These are phyloP conservation scores for Nasonia vitripennis DNA, from an alignment of 1,140 invertebrate species.

Conservation along the genomic window DNA sequence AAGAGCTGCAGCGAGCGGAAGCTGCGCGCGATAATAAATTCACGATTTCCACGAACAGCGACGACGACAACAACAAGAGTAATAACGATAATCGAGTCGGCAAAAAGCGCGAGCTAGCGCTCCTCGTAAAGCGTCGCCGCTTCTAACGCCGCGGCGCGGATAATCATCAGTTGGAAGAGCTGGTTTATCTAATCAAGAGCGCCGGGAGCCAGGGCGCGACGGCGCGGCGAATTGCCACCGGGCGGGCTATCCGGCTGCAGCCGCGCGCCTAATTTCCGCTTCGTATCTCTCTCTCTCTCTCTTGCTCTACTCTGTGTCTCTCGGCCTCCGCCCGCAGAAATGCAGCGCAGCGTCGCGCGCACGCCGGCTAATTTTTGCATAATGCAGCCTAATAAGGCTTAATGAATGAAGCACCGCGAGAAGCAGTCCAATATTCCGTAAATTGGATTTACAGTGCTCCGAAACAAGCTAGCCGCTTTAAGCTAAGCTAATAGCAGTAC, in stretches of 20 bases:
- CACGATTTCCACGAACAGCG: neutral
- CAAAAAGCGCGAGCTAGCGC: neutral
- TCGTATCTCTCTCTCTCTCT: neutral
- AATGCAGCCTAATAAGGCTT: constrained; percentile 68
- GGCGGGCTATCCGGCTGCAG: neutral
- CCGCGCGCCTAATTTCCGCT: constrained; percentile 56
- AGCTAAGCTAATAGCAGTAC: constrained; percentile 5
- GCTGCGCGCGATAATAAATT: constrained; percentile 24
- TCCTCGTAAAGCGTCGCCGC: neutral
- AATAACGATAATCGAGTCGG: neutral
- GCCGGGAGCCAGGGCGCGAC: neutral
- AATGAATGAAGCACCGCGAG: constrained; percentile 65
- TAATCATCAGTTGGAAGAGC: constrained; percentile 43
- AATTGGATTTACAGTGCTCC: constrained; percentile 66
- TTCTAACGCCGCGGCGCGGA: constrained; percentile 18
- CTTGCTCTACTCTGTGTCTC: neutral
- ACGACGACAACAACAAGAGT: neutral
- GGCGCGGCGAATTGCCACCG: neutral
- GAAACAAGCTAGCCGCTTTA: constrained; percentile 52
- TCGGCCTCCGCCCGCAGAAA: neutral
- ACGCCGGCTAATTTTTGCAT: constrained; percentile 64
- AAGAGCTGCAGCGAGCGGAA: constrained; percentile 8
- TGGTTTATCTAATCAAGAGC: constrained; percentile 50
- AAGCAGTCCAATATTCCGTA: constrained; percentile 56
- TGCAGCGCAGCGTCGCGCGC: neutral